These are phyloP conservation scores for Geodia barretti DNA, from an alignment of 37 sponge, comb jelly and placozoan species.

Conservation along the genomic window DNA sequence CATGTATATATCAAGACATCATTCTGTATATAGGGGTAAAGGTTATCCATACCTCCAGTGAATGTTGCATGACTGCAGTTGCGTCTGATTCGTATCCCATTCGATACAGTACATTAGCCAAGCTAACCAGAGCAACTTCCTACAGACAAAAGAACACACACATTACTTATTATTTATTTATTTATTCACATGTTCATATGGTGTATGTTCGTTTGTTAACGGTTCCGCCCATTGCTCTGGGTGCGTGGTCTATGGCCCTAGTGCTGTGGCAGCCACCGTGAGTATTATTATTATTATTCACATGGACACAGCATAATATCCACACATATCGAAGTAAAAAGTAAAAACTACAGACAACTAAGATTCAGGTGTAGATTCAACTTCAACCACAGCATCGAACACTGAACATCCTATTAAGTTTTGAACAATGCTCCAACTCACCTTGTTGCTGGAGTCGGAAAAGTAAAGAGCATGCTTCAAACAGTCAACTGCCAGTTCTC, in stretches of 20 bases:
- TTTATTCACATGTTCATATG: too few species aligned
- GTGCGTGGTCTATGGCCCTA: too few species aligned
- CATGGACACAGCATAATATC: not conserved
- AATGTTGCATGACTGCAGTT: conserved; percentile 46
- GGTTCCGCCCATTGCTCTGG: too few species aligned
- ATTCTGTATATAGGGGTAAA: too few species aligned
- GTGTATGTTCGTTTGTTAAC: too few species aligned
- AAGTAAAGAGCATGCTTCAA: conserved; percentile 61
- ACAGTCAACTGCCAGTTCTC: conserved; percentile 66
- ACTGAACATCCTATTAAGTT: too few species aligned
- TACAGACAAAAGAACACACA: conserved; percentile 1
- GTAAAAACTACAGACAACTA: too few species aligned
- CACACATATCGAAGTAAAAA: not conserved
- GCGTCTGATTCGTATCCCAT: conserved; percentile 70
- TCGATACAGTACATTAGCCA: conserved; percentile 83
- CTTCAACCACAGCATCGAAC: too few species aligned
- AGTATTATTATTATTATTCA: too few species aligned
- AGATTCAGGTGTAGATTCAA: too few species aligned
- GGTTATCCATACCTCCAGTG: conserved; percentile 74
- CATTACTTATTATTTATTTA: too few species aligned
- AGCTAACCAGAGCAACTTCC: conserved; percentile 84
- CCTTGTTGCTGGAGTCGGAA: conserved; percentile 54
- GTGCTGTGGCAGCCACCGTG: too few species aligned
- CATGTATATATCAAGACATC: not conserved
- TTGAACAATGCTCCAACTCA: conserved; percentile 31